These are phyloP conservation scores for Hylomyscus alleni DNA, from an alignment of 2,797 vertebrate species.

Conservation along the genomic window DNA sequence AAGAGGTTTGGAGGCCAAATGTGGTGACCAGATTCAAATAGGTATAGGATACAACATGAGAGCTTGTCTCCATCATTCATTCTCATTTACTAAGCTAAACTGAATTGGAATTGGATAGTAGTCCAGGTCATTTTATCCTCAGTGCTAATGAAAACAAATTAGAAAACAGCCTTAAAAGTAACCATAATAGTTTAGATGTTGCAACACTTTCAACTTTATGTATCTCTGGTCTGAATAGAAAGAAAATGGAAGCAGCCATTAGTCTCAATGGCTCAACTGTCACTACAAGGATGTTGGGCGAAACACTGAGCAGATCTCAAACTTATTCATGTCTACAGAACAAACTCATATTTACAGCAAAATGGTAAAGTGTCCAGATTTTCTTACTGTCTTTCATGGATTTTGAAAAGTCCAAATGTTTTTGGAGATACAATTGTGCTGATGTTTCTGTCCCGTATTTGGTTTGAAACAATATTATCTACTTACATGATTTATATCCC, in stretches of 20 bases:
- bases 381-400: too few species aligned
- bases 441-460: not conserved
- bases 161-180: not conserved
- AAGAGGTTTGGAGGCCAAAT: not conserved
- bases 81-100: not conserved
- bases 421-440: not conserved
- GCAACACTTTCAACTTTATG: not conserved
- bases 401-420: not conserved
- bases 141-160: not conserved
- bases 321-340: not conserved
- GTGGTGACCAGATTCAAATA: not conserved
- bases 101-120: not conserved
- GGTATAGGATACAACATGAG: not conserved
- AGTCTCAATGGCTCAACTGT: fast-evolving
- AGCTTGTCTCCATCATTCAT: not conserved
- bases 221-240: not conserved
- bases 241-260: fast-evolving
- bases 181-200: not conserved
- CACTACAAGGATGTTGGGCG: too few species aligned
- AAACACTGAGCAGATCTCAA: not conserved
- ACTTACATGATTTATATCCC: not conserved
- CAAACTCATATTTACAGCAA: not conserved
- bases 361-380: not conserved
- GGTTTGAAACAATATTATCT: not conserved
- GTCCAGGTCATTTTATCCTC: not conserved